Evolutionary conservation across 1,140 invertebrate species (phyloP), one percentile per base, ranked within the genome.

Genomic region (Calliphora vicina): DNA sequence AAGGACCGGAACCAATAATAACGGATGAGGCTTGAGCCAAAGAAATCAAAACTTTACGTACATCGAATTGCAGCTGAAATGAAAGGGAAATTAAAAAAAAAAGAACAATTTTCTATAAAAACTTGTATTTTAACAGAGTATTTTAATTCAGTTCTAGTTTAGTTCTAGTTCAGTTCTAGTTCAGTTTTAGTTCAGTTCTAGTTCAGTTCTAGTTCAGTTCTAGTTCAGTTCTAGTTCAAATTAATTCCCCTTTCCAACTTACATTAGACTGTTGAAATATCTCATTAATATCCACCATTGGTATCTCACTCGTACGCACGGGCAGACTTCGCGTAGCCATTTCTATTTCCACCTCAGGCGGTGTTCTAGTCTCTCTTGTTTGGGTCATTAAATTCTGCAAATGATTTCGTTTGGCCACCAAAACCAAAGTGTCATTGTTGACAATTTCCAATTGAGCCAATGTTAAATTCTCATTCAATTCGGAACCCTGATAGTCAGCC

Each of bases 261-360:
- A 90, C 89, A 82, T 90, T 90, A 13, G 88, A 89, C 83, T 90
- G 89, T 83, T 90, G 87, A 80, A 90, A 89, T 45, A 90, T 88
- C 83, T 90, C 89, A 50, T 90, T 90, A 57, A 90, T 88, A 80
- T 90, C 88, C 15, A 89, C 88, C 80, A 87, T 83, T n/a, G 86
- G 88, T 83, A 89, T 73, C 35, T 83, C 25, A 35, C 20, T 84
- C 6, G 80, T 82, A 26, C 85, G 86, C 35, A 72, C 42, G 2
- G 80, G 84, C n/a, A 88, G 72, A 61, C 86, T 86, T 8, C 85
- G 83, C 8, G 89, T 90, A 15, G 88, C 88, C 20, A 84, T 84
- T 84, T 89, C 86, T 26, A 90, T 84, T 25, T 89, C 85, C 15
- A 85, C 82, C 72, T 88, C 87, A 13, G 85, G 87, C 23, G 89